A percentile compares a stretch with the other conserved stretches of the same genome.
These are phyloP conservation scores for Pollenia griseotomentosa DNA, from an alignment of 2,888 invertebrate genomes.

Conservation along the genomic window DNA sequence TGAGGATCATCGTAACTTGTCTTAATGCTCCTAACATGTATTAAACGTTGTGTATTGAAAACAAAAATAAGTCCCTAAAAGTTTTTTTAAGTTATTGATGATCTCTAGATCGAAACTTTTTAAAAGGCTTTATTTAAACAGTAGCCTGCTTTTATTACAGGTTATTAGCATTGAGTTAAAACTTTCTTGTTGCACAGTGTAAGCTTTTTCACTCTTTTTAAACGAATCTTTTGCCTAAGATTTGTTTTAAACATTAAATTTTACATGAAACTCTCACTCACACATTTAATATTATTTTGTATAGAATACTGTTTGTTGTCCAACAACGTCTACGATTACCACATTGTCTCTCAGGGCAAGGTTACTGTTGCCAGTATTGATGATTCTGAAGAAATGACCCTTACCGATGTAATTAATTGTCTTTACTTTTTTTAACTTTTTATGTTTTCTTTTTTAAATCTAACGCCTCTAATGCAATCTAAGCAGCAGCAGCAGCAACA, in stretches of 20 bases:
- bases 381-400: slow-evolving; percentile 93
- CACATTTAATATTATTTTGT: slow-evolving; percentile 60
- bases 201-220: slow-evolving; percentile 15
- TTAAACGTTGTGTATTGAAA: too few relatives aligned
- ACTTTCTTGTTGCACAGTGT: too few relatives aligned
- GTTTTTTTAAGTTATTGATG: too few relatives aligned
- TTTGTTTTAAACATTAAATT: neutral
- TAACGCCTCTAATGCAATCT: slow-evolving; percentile 70
- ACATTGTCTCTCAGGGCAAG: slow-evolving; percentile 97
- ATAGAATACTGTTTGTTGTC: slow-evolving; percentile 87
- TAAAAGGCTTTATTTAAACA: too few relatives aligned
- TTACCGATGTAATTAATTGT: slow-evolving; percentile 93
- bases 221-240: slow-evolving; percentile 67
- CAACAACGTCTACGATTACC: slow-evolving; percentile 93
- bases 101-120: too few relatives aligned
- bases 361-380: slow-evolving; percentile 96
- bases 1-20: too few relatives aligned
- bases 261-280: slow-evolving; percentile 43
- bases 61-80: too few relatives aligned
- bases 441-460: slow-evolving; percentile 42
- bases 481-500: slow-evolving; percentile 59
- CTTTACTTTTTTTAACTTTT: slow-evolving; percentile 46
- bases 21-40: too few relatives aligned
- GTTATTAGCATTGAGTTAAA: too few relatives aligned
- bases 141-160: too few relatives aligned